A percentile compares a stretch with the other conserved stretches of the same genome.
These are phyloP conservation scores for Micrasema longulum DNA, from an alignment of 1,140 invertebrate genomes.

Conservation along the genomic window DNA sequence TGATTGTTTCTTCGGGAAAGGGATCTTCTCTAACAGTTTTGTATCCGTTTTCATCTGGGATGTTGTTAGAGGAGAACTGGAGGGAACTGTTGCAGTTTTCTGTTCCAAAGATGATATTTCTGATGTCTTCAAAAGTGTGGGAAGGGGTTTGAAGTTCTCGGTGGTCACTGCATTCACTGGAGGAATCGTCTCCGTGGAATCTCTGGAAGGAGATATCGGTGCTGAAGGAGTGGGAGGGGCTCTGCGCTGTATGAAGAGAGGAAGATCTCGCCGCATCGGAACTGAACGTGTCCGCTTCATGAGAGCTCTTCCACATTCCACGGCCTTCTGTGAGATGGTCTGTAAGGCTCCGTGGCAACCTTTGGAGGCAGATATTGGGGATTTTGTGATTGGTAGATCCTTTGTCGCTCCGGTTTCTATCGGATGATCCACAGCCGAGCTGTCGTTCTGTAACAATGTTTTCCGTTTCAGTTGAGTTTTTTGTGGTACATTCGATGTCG, in stretches of 20 bases:
- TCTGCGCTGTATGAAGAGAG: constrained; percentile 34
- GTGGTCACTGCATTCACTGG: constrained; percentile 36
- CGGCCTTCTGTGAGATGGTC: constrained; percentile 33
- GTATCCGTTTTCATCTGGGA: neutral
- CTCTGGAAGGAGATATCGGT: constrained; percentile 7
- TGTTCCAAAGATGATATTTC: constrained; percentile 51
- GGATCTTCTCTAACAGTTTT: neutral
- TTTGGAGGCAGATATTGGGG: constrained; percentile 35
- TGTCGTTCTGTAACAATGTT: constrained; percentile 57
- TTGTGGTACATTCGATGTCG: constrained; percentile 56
- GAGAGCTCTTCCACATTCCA: constrained; percentile 37
- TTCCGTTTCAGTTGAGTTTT: constrained; percentile 60
- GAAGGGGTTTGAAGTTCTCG: constrained; percentile 24
- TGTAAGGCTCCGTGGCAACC: constrained; percentile 45
- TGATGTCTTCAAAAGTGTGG: constrained; percentile 49
- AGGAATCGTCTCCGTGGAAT: constrained; percentile 39
- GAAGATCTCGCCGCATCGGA: constrained; percentile 37
- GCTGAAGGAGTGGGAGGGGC: constrained; percentile 15
- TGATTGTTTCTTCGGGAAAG: neutral
- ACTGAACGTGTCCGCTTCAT: constrained; percentile 34
- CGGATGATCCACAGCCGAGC: constrained; percentile 34
- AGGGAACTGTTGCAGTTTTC: constrained; percentile 37
- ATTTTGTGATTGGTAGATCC: constrained; percentile 32
- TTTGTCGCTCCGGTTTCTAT: constrained; percentile 34
- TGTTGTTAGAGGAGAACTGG: neutral